Evolutionary conservation across 2,888 invertebrate genomes (phyloP), one percentile per base, ranked within the genome.

Genomic region (Julus scandinavius): DNA sequence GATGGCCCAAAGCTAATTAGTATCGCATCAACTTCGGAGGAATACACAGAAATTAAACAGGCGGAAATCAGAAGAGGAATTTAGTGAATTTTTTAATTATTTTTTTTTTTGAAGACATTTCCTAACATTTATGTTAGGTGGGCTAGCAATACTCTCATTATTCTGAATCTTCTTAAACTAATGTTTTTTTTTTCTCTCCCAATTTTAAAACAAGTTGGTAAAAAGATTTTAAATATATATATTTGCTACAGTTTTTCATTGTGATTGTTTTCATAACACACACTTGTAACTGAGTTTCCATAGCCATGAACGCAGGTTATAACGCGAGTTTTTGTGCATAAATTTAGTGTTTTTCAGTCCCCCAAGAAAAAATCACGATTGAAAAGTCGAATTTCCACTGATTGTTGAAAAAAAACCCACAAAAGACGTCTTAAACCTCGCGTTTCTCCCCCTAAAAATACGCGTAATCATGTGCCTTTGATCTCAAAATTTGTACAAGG

Each of bases 131-230:
- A 29, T 29, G 29, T n/a, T 72, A 72, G 72, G 29, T 72, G 29
- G 72, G 72, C 72, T 72, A 72, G 72, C 29, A 72, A 72, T 72
- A 72, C 72, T 72, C 72, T 4, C 29, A 72, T 72, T 72, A 72
- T 72, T 72, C 2, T 29, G 29, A 72, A 72, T 72, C 72, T 72
- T 11, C 7, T 72, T 72, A 72, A 72, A 72, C 72, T 63, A 63
- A 63, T 63, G 63, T n/a, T 63, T 72, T 72, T 72, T 72, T 29
- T 29, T 1, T 72, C 11, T 72, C 29, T 29, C 7, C 29, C 58
- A 6, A 29, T 72, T 29, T 72, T 72, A 29, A 72, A 29, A 72
- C 11, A 63, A 63, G n/a, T 72, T 72, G 72, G 29, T 29, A 29
- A 63, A 63, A 63, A 17, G 17, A 5, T 63, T 29, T 29, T 72